phyloP scores from a whole-genome alignment of 2,888 invertebrate species.

The Horisme vitalbata region DNA sequence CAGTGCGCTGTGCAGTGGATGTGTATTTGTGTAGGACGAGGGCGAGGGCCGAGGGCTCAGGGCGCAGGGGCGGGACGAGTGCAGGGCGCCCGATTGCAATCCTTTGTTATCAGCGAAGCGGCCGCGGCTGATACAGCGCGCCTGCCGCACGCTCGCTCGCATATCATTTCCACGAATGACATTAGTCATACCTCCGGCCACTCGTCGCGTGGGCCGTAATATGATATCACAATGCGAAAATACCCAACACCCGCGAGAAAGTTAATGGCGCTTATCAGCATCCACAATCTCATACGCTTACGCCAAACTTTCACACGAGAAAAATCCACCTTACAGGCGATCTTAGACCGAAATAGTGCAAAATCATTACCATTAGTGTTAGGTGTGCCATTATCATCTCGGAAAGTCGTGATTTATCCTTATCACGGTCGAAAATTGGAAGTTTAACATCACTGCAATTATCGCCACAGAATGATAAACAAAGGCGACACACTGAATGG shows the following conservation, averaged over 20 bases:
- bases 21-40: slow-evolving; percentile 38
- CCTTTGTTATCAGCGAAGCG: slow-evolving; percentile 76
- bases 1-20: slow-evolving; percentile 44
- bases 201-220: slow-evolving; percentile 82
- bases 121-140: slow-evolving; percentile 60
- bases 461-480: slow-evolving; percentile 91
- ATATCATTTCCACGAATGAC: slow-evolving; percentile 79
- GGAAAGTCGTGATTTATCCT: slow-evolving; percentile 86
- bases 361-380: slow-evolving; percentile 88
- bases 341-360: slow-evolving; percentile 49
- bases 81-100: slow-evolving; percentile 50
- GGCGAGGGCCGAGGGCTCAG: slow-evolving; percentile 36
- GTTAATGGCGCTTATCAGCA: slow-evolving; percentile 84
- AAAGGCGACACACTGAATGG: slow-evolving; percentile 96
- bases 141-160: slow-evolving; percentile 69
- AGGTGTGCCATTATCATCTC: slow-evolving; percentile 90
- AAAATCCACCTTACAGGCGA: slow-evolving; percentile 60
- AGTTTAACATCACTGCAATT: slow-evolving; percentile 88
- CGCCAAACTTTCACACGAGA: slow-evolving; percentile 82
- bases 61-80: slow-evolving; percentile 38
- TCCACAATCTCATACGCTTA: slow-evolving; percentile 81
- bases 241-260: slow-evolving; percentile 84
- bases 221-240: slow-evolving; percentile 84
- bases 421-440: slow-evolving; percentile 90
- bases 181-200: slow-evolving; percentile 80